phyloP scores from a whole-genome alignment of 2,888 invertebrate species.

The Ophioninae sp. region DNA sequence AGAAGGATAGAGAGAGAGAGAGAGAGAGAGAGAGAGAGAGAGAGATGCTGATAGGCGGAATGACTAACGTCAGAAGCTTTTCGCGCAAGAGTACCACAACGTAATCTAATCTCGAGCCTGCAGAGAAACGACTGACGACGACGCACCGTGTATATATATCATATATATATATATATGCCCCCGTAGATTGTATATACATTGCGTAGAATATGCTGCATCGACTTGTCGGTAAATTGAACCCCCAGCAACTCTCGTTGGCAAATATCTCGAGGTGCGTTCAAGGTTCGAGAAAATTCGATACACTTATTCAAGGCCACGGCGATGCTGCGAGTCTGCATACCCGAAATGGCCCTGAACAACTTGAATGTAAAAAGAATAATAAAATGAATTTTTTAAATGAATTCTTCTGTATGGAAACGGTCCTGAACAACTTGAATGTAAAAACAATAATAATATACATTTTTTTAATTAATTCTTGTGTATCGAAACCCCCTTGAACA shows the following conservation, averaged over 20 bases:
- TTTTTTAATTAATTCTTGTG: too few relatives aligned
- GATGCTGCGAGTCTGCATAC: background rate
- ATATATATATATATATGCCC: conserved; percentile 22
- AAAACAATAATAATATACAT: too few relatives aligned
- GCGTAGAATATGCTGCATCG: conserved; percentile 51
- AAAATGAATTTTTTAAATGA: background rate
- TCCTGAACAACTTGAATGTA: too few relatives aligned
- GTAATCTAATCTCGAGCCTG: conserved; percentile 59
- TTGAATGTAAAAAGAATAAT: background rate
- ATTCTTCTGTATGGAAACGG: too few relatives aligned
- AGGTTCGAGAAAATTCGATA: conserved; percentile 58
- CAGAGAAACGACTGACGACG: conserved; percentile 60
- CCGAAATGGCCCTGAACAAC: background rate
- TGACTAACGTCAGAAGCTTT: conserved; percentile 64
- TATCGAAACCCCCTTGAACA: too few relatives aligned
- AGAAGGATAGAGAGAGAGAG: conserved; percentile 54
- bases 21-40: conserved; percentile 40
- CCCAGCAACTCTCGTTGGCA: conserved; percentile 50
- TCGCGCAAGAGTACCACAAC: conserved; percentile 50
- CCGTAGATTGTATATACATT: conserved; percentile 17
- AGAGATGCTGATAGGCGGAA: conserved; percentile 57
- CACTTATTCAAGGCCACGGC: conserved; percentile 50
- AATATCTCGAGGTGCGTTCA: conserved; percentile 54
- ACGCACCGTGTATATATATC: conserved; percentile 26
- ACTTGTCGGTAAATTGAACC: conserved; percentile 46